These are phyloP conservation scores for Brachionus sp. DNA, from an alignment of 1,140 invertebrate genomes.

Conservation along the genomic window DNA sequence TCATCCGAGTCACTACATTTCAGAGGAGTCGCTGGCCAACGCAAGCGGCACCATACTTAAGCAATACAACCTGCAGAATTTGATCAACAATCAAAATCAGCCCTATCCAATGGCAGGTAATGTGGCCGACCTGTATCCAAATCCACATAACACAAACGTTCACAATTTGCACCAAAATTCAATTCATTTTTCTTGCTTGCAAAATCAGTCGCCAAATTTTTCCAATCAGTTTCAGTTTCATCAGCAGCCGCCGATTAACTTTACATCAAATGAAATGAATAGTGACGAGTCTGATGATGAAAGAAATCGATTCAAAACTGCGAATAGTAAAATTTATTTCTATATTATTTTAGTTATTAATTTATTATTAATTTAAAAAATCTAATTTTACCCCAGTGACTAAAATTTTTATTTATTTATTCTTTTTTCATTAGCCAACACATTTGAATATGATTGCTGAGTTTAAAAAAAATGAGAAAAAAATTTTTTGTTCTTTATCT, in stretches of 20 bases:
- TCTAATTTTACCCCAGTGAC: too few relatives aligned
- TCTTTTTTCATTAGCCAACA: too few relatives aligned
- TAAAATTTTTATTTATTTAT: too few relatives aligned
- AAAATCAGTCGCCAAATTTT: not conserved
- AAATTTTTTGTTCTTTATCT: too few relatives aligned
- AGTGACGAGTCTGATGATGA: slow-evolving; percentile 28
- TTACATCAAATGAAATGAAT: not conserved
- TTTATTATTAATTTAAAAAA: too few relatives aligned
- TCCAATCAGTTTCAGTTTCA: slow-evolving; percentile 1
- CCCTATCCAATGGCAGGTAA: not conserved
- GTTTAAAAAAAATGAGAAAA: not conserved
- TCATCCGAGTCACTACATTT: not conserved
- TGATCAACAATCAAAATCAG: not conserved
- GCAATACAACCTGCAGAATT: not conserved
- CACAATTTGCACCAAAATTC: not conserved
- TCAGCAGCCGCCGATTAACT: not conserved
- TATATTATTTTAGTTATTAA: not conserved
- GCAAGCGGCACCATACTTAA: not conserved
- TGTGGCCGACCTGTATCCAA: not conserved
- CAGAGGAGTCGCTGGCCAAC: not conserved
- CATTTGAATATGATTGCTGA: too few relatives aligned
- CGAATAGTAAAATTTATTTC: not conserved
- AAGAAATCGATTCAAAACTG: slow-evolving; percentile 15
- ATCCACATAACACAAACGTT: not conserved
- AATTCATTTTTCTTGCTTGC: not conserved